Evolutionary conservation across 1,140 invertebrate genomes (phyloP).

Genomic region (Lutraria rhynchaena): DNA sequence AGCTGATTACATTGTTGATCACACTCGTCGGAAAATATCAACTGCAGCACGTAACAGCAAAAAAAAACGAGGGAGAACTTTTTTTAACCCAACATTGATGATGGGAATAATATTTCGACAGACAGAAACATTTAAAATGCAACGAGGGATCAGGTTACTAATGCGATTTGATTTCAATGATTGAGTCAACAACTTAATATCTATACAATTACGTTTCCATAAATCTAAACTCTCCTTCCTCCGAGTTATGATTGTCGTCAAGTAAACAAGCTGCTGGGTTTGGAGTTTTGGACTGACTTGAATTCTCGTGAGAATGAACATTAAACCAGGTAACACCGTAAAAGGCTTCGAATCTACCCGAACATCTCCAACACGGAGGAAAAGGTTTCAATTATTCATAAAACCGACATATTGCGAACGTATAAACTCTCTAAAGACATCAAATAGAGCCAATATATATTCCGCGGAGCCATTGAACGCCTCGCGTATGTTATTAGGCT

Average conservation of each 20-base stretch:
- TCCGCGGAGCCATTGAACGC: constrained; percentile 37
- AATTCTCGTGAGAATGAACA: constrained; percentile 41
- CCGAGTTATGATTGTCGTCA: neutral
- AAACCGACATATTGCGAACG: constrained; percentile 55
- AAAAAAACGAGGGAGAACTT: too few relatives aligned
- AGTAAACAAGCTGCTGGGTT: constrained; percentile 22
- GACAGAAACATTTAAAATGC: too few relatives aligned
- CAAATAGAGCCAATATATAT: constrained; percentile 51
- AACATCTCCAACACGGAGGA: constrained; percentile 19
- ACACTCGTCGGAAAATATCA: too few relatives aligned
- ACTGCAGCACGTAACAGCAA: too few relatives aligned
- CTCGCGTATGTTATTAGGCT: constrained; percentile 54
- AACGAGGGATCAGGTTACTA: too few relatives aligned
- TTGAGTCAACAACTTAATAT: too few relatives aligned
- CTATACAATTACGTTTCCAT: too few relatives aligned
- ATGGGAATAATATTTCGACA: too few relatives aligned
- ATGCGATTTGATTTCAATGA: too few relatives aligned
- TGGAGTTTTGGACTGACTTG: constrained; percentile 14
- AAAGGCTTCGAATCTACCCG: constrained; percentile 55
- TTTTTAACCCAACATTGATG: too few relatives aligned
- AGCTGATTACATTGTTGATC: too few relatives aligned
- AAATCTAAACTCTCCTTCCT: too few relatives aligned
- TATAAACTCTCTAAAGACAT: constrained; percentile 49
- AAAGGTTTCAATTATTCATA: constrained; percentile 58
- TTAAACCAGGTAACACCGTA: constrained; percentile 30